phyloP scores from a whole-genome alignment of 2,888 invertebrate species.

The Drosophila vallismaia region DNA sequence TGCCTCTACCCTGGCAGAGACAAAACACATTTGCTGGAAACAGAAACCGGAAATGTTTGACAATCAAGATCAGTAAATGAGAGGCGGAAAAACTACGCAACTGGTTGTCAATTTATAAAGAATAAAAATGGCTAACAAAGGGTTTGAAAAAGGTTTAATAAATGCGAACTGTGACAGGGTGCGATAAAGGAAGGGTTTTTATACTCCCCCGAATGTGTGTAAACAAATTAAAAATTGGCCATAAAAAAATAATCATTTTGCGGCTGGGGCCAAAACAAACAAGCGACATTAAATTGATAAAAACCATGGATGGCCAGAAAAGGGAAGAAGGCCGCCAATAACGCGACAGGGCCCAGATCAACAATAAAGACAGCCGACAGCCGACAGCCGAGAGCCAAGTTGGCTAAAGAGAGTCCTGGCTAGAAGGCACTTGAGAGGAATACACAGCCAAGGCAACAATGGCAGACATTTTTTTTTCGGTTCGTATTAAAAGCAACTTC shows the following conservation, averaged over 20 bases:
- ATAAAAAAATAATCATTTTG: constrained; percentile 76
- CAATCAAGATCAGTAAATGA: constrained; percentile 35
- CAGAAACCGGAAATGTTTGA: constrained; percentile 62
- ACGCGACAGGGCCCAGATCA: constrained; percentile 23
- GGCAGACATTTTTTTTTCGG: constrained; percentile 46
- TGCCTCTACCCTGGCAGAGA: no score
- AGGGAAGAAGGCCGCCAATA: constrained; percentile 22
- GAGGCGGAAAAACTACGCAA: constrained; percentile 57
- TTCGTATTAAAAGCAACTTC: constrained; percentile 74
- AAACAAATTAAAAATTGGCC: constrained; percentile 80
- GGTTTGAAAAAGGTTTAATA: constrained; percentile 35
- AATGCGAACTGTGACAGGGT: constrained; percentile 51
- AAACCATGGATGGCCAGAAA: constrained; percentile 31
- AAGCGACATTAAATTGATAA: constrained; percentile 72
- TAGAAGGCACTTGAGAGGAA: constrained; percentile 46
- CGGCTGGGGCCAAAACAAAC: constrained; percentile 55
- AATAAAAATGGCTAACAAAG: constrained; percentile 2
- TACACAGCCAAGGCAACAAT: constrained; percentile 22
- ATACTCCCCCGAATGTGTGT: constrained; percentile 58
- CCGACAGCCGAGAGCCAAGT: no score
- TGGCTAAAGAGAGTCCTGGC: constrained; percentile 34
- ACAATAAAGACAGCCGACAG: constrained; percentile 39
- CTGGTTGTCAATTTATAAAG: constrained; percentile 67
- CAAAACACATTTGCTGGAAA: constrained; percentile 48
- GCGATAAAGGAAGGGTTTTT: constrained; percentile 44